Evolutionary conservation across 2,113 vertebrate species (phyloP), one percentile per base, ranked within the genome.

Genomic region (Garra rufa): DNA sequence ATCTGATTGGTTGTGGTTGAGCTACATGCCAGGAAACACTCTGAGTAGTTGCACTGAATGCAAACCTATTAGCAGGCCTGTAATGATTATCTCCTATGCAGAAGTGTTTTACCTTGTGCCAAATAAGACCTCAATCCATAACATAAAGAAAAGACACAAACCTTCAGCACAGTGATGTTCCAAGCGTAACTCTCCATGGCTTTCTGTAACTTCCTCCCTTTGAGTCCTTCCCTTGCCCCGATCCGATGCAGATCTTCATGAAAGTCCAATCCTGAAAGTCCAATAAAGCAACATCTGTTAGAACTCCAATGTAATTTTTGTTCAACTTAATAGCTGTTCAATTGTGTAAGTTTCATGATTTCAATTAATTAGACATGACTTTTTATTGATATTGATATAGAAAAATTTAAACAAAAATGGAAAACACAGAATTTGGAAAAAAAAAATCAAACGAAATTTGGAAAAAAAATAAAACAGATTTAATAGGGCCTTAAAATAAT

Each of bases 161-260:
- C 95, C 93, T 95, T 96, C 41, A 96, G 93, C 38, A 96, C 95
- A 1, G 95, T 95, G 88, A 95, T 95, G 92, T 98, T 98, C 97
- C 97, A 98, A 63, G 97, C 97, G 0, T 97, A 98, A 92, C 96
- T 98, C 93, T 98, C 97, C 94, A 97, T 94, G 0, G 96, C 96
- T 70, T 98, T 98, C 91, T 97, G 96, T 69, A 98, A 92, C 76
- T 98, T 98, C 43, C 94, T 93, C 5, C 96, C 97, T 82, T 97
- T 96, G 87, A 98, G 92, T 67, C 96, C 96, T 80, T 98, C 97
- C 89, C 96, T 96, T 44, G 93, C 93, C 26, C 96, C 97, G 0
- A 96, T 95, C 50, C 94, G 93, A 88, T 96, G 96, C 85, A 98
- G 93, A 85, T 97, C 96, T 90, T 96, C 96, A 44, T 98, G 97